These are phyloP conservation scores for Eupithecia inturbata DNA, from an alignment of 2,888 invertebrate genomes.

Conservation along the genomic window DNA sequence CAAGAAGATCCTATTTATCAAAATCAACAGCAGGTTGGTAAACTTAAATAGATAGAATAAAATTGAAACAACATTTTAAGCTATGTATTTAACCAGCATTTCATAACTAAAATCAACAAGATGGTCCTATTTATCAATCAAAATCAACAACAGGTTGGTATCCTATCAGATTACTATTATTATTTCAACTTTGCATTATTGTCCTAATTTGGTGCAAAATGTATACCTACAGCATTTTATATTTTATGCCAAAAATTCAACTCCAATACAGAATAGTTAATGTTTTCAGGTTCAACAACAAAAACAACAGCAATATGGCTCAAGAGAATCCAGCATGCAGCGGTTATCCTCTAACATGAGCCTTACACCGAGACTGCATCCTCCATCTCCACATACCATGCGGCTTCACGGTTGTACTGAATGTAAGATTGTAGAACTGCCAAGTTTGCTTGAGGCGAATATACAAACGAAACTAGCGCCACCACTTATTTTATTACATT, in stretches of 20 bases:
- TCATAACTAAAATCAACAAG: not conserved
- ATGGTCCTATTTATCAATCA: not conserved
- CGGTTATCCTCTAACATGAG: constrained; percentile 75
- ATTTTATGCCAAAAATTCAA: not conserved
- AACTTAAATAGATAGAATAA: not conserved
- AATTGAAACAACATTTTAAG: not conserved
- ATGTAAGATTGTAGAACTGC: constrained; percentile 55
- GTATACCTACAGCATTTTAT: not conserved
- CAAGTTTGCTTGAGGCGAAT: not conserved
- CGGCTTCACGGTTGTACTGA: constrained; percentile 74
- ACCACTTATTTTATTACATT: too few species aligned
- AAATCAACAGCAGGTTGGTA: constrained; percentile 77
- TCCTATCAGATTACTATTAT: too few species aligned
- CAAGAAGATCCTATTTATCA: constrained; percentile 80
- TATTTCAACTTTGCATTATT: too few species aligned
- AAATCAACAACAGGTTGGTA: too few species aligned
- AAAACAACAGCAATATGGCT: constrained; percentile 78
- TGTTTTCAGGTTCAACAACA: constrained; percentile 73
- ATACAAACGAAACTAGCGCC: not conserved
- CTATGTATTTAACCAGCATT: not conserved
- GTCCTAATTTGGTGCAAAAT: not conserved
- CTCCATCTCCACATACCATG: constrained; percentile 74
- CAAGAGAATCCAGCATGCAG: constrained; percentile 76
- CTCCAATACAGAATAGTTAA: not conserved
- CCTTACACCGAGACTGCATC: constrained; percentile 70